These are phyloP conservation scores for Amphiprion percula DNA, from an alignment of 2,113 vertebrate genomes.

Conservation along the genomic window DNA sequence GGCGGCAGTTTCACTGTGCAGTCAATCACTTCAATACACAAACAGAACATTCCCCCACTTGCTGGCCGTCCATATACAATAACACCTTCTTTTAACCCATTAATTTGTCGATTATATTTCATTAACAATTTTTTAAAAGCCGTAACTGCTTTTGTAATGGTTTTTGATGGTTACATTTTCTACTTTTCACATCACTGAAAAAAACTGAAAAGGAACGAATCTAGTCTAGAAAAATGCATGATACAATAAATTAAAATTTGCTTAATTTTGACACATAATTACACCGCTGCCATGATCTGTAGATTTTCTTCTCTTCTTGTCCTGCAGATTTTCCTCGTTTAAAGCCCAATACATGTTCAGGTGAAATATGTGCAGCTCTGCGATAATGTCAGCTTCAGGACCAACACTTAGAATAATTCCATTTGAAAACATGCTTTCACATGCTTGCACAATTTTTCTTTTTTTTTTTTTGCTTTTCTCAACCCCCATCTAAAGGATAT, in stretches of 20 bases:
- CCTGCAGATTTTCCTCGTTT: neutral
- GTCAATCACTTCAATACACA: conserved; percentile 61
- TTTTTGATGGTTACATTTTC: conserved; percentile 8
- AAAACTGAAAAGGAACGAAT: neutral
- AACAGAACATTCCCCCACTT: conserved; percentile 39
- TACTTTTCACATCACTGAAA: neutral
- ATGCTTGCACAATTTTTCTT: conserved; percentile 6
- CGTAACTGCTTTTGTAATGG: neutral
- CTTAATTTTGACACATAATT: conserved; percentile 26
- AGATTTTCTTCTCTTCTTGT: neutral
- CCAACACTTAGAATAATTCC: conserved; percentile 47
- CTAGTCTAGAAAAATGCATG: neutral
- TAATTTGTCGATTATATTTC: conserved; percentile 46
- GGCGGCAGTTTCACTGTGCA: conserved; percentile 60
- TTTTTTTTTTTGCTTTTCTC: conserved; percentile 40
- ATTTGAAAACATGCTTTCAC: conserved; percentile 27
- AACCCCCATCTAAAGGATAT: conserved; percentile 54
- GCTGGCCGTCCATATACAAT: conserved; percentile 26
- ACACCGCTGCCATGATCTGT: conserved; percentile 3
- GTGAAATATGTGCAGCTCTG: conserved; percentile 16
- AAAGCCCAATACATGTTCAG: conserved; percentile 19
- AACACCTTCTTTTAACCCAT: conserved; percentile 45
- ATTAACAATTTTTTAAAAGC: conserved; percentile 48
- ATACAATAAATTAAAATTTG: conserved; percentile 1
- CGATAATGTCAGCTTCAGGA: conserved; percentile 46